Conservation (phyloP, 2,888 invertebrate genomes). For the Chrysolina haemoptera region DNA sequence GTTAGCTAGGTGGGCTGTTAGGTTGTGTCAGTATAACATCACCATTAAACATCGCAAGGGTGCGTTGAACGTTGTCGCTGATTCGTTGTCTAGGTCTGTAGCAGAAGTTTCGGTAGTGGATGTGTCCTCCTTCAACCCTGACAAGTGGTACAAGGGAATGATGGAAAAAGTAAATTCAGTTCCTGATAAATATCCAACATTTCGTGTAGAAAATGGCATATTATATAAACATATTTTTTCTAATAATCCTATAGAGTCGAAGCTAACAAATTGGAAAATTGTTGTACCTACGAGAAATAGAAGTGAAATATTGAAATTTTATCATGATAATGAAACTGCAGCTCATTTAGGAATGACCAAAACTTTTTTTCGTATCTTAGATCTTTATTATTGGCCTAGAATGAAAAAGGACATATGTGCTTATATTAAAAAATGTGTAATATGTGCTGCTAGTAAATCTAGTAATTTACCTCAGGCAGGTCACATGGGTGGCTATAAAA, state of each 20-base stretch:
- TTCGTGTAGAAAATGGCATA: slow-evolving; percentile 39
- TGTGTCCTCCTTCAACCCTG: slow-evolving; percentile 34
- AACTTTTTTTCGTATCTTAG: too few species aligned
- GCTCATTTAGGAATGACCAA: too few species aligned
- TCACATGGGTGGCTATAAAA: slow-evolving; percentile 35
- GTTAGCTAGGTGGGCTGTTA: slow-evolving; percentile 54
- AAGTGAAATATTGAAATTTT: too few species aligned
- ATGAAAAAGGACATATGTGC: too few species aligned
- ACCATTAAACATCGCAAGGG: slow-evolving; percentile 54
- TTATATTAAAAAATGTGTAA: slow-evolving; percentile 31
- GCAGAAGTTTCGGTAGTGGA: slow-evolving; percentile 14
- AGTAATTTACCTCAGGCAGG: slow-evolving; percentile 41
- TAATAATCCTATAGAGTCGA: slow-evolving; percentile 15
- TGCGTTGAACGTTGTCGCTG: slow-evolving; percentile 52
- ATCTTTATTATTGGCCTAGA: too few species aligned
- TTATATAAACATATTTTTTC: slow-evolving; percentile 41
- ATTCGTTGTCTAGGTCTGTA: slow-evolving; percentile 40
- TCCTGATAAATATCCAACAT: slow-evolving; percentile 42
- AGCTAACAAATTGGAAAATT: too few species aligned
- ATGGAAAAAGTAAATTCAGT: slow-evolving; percentile 32
- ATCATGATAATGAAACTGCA: too few species aligned
- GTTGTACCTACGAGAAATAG: too few species aligned
- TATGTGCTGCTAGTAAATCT: slow-evolving; percentile 42
- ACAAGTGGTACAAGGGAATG: slow-evolving; percentile 45
- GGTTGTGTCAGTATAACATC: slow-evolving; percentile 47